phyloP scores from a whole-genome alignment of 2,113 vertebrate genomes.

The Pygoscelis antarcticus region DNA sequence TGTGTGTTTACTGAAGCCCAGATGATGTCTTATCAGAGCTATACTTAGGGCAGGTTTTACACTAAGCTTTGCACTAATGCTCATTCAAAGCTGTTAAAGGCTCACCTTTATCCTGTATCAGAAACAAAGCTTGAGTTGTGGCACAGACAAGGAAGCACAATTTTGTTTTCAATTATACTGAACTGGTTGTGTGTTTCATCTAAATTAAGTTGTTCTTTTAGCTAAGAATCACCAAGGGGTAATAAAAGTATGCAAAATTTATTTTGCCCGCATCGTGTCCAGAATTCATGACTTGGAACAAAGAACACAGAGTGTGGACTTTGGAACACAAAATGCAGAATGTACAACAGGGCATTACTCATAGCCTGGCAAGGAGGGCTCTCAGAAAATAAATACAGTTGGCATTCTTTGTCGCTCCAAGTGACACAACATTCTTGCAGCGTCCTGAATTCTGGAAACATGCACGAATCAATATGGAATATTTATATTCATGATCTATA shows the following conservation, averaged over 20 bases:
- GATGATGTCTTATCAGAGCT: background rate
- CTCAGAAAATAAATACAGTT: slow-evolving; percentile 62
- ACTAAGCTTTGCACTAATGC: background rate
- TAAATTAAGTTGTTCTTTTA: slow-evolving; percentile 52
- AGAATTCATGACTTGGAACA: slow-evolving; percentile 60
- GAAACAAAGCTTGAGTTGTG: background rate
- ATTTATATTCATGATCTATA: slow-evolving; percentile 34
- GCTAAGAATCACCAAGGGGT: background rate
- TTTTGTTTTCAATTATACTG: background rate
- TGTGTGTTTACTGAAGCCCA: background rate
- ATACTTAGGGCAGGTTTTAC: background rate
- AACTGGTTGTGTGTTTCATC: background rate
- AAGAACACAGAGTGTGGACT: slow-evolving; percentile 25
- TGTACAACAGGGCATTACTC: background rate
- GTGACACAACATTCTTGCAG: slow-evolving; percentile 27
- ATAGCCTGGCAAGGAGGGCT: slow-evolving; percentile 5
- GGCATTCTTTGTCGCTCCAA: slow-evolving; percentile 54
- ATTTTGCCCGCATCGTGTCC: background rate
- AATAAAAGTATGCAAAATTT: slow-evolving; percentile 36
- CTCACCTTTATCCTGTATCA: background rate
- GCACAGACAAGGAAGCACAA: background rate
- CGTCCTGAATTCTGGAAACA: slow-evolving; percentile 8
- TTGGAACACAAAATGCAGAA: slow-evolving; percentile 60
- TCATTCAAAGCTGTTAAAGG: background rate
- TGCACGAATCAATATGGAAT: slow-evolving; percentile 21